Evolutionary conservation across 2,113 vertebrate genomes (phyloP).

Genomic region (Cheilinus undulatus): DNA sequence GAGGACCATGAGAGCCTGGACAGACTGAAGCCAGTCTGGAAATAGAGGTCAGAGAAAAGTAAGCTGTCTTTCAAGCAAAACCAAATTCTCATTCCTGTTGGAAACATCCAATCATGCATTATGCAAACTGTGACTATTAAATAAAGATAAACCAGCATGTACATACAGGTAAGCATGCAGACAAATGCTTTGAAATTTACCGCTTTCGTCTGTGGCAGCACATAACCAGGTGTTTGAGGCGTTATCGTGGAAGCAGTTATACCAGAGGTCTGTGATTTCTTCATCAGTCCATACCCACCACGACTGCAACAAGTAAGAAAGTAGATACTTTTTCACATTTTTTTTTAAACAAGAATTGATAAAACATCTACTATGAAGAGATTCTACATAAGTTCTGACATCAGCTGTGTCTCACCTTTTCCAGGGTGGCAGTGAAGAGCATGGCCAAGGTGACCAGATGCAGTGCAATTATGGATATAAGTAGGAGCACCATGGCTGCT

Average conservation of each 20-base stretch:
- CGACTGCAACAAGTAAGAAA: constrained; percentile 75
- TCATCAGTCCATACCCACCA: constrained; percentile 88
- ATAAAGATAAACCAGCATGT: not conserved
- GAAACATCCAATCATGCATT: not conserved
- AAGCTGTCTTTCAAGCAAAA: not conserved
- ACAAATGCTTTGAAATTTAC: constrained; percentile 69
- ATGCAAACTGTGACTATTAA: not conserved
- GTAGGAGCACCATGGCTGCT: constrained; percentile 84
- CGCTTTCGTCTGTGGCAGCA: constrained; percentile 80
- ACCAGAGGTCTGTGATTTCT: constrained; percentile 88
- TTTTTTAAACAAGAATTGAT: not conserved
- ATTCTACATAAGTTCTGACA: not conserved
- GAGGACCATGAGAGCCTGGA: constrained; percentile 91
- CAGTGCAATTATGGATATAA: constrained; percentile 84
- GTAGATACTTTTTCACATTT: not conserved
- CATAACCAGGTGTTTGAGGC: constrained; percentile 82
- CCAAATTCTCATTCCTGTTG: not conserved
- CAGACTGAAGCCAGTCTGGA: constrained; percentile 88
- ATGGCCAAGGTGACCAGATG: constrained; percentile 88
- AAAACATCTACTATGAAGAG: not conserved
- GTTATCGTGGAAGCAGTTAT: constrained; percentile 85
- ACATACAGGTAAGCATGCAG: not conserved
- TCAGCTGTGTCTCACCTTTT: constrained; percentile 84
- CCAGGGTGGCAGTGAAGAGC: constrained; percentile 89
- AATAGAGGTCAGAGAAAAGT: not conserved